Conservation (phyloP, 2,888 invertebrate species). For the Eupithecia subumbrata region DNA sequence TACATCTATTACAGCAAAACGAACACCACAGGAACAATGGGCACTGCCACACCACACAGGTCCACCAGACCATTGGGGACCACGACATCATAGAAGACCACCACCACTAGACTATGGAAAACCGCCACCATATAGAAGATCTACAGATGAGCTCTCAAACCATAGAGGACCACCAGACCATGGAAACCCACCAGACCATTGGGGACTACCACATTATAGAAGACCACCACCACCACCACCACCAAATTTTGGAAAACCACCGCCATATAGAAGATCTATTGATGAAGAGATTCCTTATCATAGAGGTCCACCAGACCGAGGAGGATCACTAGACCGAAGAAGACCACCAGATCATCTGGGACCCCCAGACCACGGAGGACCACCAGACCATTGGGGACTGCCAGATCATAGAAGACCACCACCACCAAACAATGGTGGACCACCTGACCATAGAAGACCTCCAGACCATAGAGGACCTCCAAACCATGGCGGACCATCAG, state of each 20-base stretch:
- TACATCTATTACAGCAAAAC: constrained; percentile 7
- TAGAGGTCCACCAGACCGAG: not conserved
- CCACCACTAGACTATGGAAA: not conserved
- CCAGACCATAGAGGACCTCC: constrained; percentile 2
- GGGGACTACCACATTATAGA: not conserved
- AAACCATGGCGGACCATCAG: not conserved
- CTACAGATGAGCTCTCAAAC: not conserved
- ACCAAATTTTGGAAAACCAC: not conserved
- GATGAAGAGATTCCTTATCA: not conserved
- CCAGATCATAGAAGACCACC: constrained; percentile 7
- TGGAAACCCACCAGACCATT: not conserved
- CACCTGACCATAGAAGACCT: constrained; percentile 8
- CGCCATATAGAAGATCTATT: constrained; percentile 3
- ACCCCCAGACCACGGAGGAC: not conserved
- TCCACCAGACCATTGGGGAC: not conserved
- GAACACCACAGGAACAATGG: constrained; percentile 7
- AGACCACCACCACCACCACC: constrained; percentile 1
- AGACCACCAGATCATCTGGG: not conserved
- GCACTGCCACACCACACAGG: not conserved
- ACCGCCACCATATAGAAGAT: not conserved
- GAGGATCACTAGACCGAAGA: not conserved
- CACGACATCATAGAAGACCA: not conserved
- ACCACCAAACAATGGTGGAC: not conserved
- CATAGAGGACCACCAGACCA: not conserved
- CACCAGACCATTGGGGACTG: not conserved